phyloP scores from a whole-genome alignment of 1,140 invertebrate species.

The Vanessa atalanta region DNA sequence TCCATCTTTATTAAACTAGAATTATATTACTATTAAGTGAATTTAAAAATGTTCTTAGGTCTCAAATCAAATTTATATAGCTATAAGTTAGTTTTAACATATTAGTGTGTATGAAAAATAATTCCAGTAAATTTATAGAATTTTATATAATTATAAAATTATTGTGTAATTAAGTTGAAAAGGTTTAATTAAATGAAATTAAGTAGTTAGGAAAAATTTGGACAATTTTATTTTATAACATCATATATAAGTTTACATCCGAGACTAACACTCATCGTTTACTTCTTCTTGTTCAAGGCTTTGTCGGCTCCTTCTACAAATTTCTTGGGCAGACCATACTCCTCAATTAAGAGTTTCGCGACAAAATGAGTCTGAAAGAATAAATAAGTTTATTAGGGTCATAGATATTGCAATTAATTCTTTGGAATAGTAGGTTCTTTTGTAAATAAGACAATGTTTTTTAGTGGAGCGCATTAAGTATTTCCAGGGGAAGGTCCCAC shows the following conservation, averaged over 20 bases:
- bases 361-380: conserved; percentile 73
- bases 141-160: conserved; percentile 9
- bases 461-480: no score
- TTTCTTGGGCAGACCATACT: conserved; percentile 77
- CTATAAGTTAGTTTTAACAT: conserved; percentile 1
- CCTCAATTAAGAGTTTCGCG: conserved; percentile 76
- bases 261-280: conserved; percentile 35
- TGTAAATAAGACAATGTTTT: not conserved
- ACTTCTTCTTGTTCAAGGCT: conserved; percentile 75
- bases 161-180: conserved; percentile 8
- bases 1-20: conserved; percentile 10
- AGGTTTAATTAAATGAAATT: conserved; percentile 25
- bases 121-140: not conserved
- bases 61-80: conserved; percentile 1
- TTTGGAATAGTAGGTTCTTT: no score
- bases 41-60: not conserved
- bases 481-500: no score
- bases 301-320: conserved; percentile 79
- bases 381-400: not conserved
- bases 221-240: conserved; percentile 26
- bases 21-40: not conserved
- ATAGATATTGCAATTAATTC: no score
- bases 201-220: conserved; percentile 18
- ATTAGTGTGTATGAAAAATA: not conserved
- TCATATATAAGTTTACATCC: not conserved